Evolutionary conservation across 2,888 invertebrate species (phyloP), one percentile per base, ranked within the genome.

Genomic region (Amphipyra tragopoginis): DNA sequence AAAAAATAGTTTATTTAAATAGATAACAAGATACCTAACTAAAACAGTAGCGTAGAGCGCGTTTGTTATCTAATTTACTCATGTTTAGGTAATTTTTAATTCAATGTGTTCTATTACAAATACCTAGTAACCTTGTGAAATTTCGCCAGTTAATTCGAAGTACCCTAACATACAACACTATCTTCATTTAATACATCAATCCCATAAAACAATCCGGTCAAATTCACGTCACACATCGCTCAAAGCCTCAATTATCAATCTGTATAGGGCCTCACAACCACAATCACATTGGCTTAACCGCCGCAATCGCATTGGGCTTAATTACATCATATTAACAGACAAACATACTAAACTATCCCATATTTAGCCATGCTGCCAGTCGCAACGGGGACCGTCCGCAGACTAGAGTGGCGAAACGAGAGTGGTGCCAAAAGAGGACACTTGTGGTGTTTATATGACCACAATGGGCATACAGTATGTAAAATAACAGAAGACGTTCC

Each of bases 321-420:
- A 71, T 71, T 63, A 72, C 71, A 57, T 63, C 47, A 67, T 55
- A 67, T 42, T 62, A 52, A 67, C 68, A 29, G 39, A 67, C 72
- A 72, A 72, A 71, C 54, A 54, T 57, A 72, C 52, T 62, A 57
- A 67, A 72, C 63, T 62, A 66, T 62, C 3, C 39, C 38, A 29
- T 67, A 71, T 71, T 71, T 63, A 72, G 57, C 57, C 34, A 39
- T 39, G 26, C 39, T 59, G 65, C n/a, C 47, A 43, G 15, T 53
- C 47, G 38, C 68, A 39, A 10, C 48, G n/a, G 48, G 21, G 40
- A 26, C 38, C 2, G 47, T 42, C 42, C 58, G 40, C 43, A n/a
- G 13, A 43, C 61, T 11, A 4, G 4, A 44, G n/a, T 2, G 7
- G 0, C 1, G 40, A 65, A 55, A 42, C n/a, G 1, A 51, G 5